Percentiles rank a stretch among this genome's conserved stretches.
Conservation (phyloP, 2,113 vertebrate genomes). For the Leptocoma aspasia region DNA sequence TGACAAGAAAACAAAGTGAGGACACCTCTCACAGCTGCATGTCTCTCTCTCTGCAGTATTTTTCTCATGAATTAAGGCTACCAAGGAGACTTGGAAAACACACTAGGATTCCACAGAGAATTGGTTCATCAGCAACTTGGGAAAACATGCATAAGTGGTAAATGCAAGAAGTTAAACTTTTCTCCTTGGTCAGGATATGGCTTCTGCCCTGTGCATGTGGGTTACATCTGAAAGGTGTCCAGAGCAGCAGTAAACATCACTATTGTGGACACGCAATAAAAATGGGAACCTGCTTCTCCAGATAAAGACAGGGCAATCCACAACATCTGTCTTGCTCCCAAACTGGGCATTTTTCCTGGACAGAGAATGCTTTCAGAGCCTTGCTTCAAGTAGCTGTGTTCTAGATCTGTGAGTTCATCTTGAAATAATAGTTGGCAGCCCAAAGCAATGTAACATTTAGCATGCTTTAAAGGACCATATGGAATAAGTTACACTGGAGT, state of each 20-base stretch:
- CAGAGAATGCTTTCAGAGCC: background rate
- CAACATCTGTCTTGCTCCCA: background rate
- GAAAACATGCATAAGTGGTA: background rate
- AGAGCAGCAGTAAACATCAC: background rate
- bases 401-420: constrained; percentile 9
- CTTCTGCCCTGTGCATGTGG: background rate
- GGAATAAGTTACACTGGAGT: constrained; percentile 36
- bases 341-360: background rate
- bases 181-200: background rate
- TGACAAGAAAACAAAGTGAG: fast-evolving
- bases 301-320: background rate
- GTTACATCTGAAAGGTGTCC: background rate
- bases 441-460: background rate
- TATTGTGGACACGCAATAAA: background rate
- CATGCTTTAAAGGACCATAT: background rate
- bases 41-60: background rate
- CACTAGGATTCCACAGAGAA: background rate
- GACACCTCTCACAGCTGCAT: background rate
- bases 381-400: background rate
- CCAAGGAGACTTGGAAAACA: background rate
- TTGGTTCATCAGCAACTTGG: background rate
- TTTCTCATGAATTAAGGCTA: background rate
- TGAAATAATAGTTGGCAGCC: background rate
- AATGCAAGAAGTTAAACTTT: background rate
- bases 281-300: background rate